Evolutionary conservation across 2,113 vertebrate genomes (phyloP), one percentile per base, ranked within the genome.

Genomic region (Semnornis frantzii): DNA sequence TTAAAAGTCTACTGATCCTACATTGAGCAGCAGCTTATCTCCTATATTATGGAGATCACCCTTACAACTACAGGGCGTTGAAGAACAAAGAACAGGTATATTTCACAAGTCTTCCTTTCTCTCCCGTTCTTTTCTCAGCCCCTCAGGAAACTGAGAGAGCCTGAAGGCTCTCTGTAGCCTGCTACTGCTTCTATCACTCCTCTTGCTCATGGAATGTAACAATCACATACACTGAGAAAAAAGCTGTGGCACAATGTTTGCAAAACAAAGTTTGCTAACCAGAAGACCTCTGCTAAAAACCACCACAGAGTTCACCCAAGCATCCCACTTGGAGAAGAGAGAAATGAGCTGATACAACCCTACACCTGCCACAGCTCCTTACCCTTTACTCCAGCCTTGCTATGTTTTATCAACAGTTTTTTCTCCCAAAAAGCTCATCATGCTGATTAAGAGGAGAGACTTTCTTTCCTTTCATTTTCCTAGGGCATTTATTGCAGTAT

Each of bases 21-120:
- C 30, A n/a, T 13, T 50, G 69, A 91, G 59, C 76, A 84, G 76
- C 62, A 93, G 55, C 50, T 92, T 94, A 90, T 81, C 80, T 91
- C 46, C 15, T 66, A 3, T 4, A 3, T 34, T 55, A 44, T 0
- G 1, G 74, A 42, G 81, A 79, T 19, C 34, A 83, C 52, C 66
- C 87, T 92, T 31, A 5, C 30, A 86, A 57, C 52, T 76, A 24
- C 48, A 63, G 55, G 33, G 42, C 81, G 24, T n/a, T 42, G 58
- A 52, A 57, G 63, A 90, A 89, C 30, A 77, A 79, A 87, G 70
- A 39, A 75, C 31, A 87, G 54, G 27, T 4, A 5, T 19, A 54
- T 77, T 84, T 79, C 31, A 84, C 27, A 70, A 5, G 12, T 82
- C 62, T 81, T 54, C 30, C 24, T 68, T 64, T 76, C 33, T 85